Percentiles rank a stretch among this genome's conserved stretches.
Conservation (phyloP, 2,888 invertebrate species). For the Sisyra terminalis region DNA sequence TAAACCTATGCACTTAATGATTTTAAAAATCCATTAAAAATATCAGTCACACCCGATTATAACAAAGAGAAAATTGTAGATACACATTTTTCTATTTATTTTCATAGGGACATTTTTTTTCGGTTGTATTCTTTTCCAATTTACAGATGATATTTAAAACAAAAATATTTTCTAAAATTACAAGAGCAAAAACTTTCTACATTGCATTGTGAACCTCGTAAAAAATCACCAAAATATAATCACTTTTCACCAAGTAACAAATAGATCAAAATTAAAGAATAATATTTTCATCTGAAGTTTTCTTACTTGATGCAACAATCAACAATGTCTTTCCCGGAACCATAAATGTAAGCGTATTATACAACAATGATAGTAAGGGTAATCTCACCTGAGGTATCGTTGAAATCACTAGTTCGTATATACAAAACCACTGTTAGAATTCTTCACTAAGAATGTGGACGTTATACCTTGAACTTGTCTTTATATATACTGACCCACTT, state of each 20-base stretch:
- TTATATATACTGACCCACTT: conserved; percentile 73
- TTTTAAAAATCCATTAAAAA: too few species aligned
- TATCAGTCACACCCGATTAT: not conserved
- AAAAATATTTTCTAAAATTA: not conserved
- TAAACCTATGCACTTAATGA: too few species aligned
- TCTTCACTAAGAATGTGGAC: conserved; percentile 28
- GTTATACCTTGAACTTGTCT: conserved; percentile 65
- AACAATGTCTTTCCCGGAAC: not conserved
- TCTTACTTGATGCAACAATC: not conserved
- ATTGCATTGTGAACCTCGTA: not conserved
- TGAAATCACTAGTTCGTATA: conserved; percentile 5
- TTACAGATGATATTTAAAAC: not conserved
- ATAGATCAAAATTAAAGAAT: not conserved
- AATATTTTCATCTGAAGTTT: not conserved
- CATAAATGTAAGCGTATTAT: not conserved
- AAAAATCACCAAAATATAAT: not conserved
- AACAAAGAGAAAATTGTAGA: not conserved
- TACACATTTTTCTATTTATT: not conserved
- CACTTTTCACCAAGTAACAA: not conserved
- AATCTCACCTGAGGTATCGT: conserved; percentile 5
- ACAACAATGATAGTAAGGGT: too few species aligned
- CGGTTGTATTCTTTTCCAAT: not conserved
- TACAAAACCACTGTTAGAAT: conserved; percentile 12
- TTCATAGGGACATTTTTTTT: not conserved
- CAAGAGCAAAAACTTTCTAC: not conserved